These are phyloP conservation scores for Thermophis baileyi DNA, from an alignment of 2,113 vertebrate species.

Conservation along the genomic window DNA sequence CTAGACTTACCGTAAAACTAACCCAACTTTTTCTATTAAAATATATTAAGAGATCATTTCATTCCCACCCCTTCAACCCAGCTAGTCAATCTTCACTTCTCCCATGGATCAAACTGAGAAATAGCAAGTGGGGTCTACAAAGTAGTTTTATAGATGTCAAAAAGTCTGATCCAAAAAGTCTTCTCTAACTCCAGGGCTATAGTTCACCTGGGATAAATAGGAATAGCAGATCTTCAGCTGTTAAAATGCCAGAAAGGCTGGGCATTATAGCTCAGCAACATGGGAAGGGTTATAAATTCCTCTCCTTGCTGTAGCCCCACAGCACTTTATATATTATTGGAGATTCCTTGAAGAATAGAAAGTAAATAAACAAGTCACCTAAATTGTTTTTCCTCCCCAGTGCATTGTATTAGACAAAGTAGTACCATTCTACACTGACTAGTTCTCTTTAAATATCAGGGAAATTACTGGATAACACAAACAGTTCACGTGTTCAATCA, in stretches of 20 bases:
- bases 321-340: neutral
- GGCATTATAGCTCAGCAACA: neutral
- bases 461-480: conserved; percentile 48
- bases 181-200: neutral
- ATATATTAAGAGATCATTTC: neutral
- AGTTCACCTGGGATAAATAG: neutral
- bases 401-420: neutral
- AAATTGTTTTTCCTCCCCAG: neutral
- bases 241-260: neutral
- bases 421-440: conserved; percentile 29
- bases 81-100: neutral
- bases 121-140: neutral
- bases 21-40: neutral
- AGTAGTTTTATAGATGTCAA: neutral
- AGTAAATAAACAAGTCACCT: neutral
- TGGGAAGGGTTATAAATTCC: neutral
- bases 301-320: neutral
- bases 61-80: neutral
- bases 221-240: neutral
- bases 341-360: neutral
- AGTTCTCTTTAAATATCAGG: conserved; percentile 34
- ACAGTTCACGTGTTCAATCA: conserved; percentile 37
- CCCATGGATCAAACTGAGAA: neutral
- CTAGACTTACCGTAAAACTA: no score
- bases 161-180: neutral